Evolutionary conservation across 1,140 invertebrate species (phyloP), one percentile per base, ranked within the genome.

Genomic region (Charaxes varanes): DNA sequence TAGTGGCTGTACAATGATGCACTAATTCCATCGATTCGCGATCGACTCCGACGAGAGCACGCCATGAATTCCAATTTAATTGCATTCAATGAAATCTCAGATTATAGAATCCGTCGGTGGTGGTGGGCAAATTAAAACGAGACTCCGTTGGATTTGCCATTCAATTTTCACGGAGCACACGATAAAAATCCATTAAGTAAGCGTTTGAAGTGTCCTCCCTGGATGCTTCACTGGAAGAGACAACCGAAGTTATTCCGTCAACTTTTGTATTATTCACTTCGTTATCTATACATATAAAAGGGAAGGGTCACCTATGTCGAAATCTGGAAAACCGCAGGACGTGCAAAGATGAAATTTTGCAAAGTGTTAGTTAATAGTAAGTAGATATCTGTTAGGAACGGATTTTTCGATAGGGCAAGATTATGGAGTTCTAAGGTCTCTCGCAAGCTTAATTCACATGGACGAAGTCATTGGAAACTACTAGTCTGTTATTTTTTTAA

Each of bases 21-120:
- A 43, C 41, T 51, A 44, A 51, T 56, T 41, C 41, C 28, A 44
- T 55, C 47, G 30, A 50, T 42, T 41, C 32, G 19, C 37, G 41
- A 32, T 45, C 51, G 41, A 26, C 34, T 38, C 41, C 37, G 37
- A 13, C 15, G 23, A 43, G 41, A 23, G 37, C 38, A 38, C 38
- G 31, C 33, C 37, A 41, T 62, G 67, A 70, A 78, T 70, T 72
- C 57, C 63, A 70, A 69, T 76, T 78, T 68, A 74, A 76, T 76
- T 70, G 69, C 67, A 72, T 76, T 71, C 59, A 71, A 65, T 68
- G 69, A 73, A 74, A 80, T 73, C 71, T 70, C 64, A 58, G 61
- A 71, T 73, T 74, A 72, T 69, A 68, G 61, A 70, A 65, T 67
- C 53, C 53, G 45, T 63, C 62, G 56, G 56, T 62, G 48, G 62